phyloP scores from a whole-genome alignment of 1,140 invertebrate genomes.

The Alviniconcha marisindica region DNA sequence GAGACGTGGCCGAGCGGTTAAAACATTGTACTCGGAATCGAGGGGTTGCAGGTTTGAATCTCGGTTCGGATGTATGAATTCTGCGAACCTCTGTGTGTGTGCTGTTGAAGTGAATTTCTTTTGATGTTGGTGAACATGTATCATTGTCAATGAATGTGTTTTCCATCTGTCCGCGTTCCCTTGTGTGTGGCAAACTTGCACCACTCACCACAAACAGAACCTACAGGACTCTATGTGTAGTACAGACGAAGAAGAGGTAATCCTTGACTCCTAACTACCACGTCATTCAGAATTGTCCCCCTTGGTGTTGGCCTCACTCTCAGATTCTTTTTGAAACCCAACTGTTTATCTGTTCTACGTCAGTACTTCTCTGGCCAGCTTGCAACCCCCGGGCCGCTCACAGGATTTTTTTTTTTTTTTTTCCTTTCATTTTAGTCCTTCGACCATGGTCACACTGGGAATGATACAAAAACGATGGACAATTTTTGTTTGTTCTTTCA shows the following conservation, averaged over 20 bases:
- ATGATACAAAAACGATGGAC: not conserved
- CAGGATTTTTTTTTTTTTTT: not conserved
- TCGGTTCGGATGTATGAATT: too few species aligned
- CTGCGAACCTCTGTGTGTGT: not conserved
- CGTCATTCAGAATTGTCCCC: slow-evolving; percentile 32
- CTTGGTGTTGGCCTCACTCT: slow-evolving; percentile 16
- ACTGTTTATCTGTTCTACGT: slow-evolving; percentile 7
- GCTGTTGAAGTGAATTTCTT: not conserved
- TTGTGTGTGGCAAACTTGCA: not conserved
- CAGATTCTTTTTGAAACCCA: slow-evolving; percentile 15
- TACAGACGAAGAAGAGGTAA: slow-evolving; percentile 39
- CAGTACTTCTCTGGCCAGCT: not conserved
- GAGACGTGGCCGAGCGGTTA: too few species aligned
- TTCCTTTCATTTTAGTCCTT: too few species aligned
- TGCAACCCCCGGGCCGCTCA: not conserved
- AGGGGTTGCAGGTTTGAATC: too few species aligned
- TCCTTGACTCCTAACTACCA: not conserved
- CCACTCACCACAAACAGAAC: not conserved
- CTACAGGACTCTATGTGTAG: slow-evolving; percentile 19
- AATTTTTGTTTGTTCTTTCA: too few species aligned
- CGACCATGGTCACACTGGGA: not conserved
- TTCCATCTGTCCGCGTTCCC: not conserved
- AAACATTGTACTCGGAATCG: too few species aligned
- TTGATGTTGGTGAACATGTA: not conserved
- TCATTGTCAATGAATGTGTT: slow-evolving; percentile 5